These are phyloP conservation scores for Calcarius lapponicus DNA, from an alignment of 2,797 vertebrate species.

Conservation along the genomic window DNA sequence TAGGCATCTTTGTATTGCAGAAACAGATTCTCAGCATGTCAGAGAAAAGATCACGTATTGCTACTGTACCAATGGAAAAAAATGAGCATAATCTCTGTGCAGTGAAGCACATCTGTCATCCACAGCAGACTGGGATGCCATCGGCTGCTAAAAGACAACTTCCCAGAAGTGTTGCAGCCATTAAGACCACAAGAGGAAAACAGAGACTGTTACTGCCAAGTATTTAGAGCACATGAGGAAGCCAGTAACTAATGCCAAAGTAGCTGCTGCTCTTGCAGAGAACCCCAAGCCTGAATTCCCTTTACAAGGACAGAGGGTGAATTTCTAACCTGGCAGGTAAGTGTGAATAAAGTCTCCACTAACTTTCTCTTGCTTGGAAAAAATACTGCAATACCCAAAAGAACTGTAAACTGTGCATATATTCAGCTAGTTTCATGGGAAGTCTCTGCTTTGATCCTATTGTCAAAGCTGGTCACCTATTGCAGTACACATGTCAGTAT, in stretches of 20 bases:
- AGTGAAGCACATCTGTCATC: not conserved
- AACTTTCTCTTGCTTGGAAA: not conserved
- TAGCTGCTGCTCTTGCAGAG: not conserved
- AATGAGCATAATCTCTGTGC: not conserved
- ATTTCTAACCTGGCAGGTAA: not conserved
- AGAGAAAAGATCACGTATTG: not conserved
- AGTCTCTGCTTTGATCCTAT: not conserved
- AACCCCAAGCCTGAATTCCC: not conserved
- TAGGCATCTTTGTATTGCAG: not conserved
- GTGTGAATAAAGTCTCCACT: not conserved
- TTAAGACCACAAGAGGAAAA: not conserved
- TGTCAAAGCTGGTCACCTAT: not conserved
- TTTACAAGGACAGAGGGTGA: not conserved
- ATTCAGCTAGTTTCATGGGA: not conserved
- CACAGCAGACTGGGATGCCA: not conserved
- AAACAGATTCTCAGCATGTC: not conserved
- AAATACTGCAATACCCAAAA: not conserved
- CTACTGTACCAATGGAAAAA: not conserved
- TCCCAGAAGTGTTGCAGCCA: constrained; percentile 8
- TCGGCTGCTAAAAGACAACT: not conserved
- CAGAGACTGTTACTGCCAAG: not conserved
- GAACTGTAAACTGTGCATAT: not conserved
- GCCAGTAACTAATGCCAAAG: not conserved
- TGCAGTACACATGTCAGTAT: fast-evolving
- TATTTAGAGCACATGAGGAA: not conserved